A percentile compares a stretch with the other conserved stretches of the same genome.
Conservation (phyloP, 2,113 vertebrate species). For the Deroptyus accipitrinus region DNA sequence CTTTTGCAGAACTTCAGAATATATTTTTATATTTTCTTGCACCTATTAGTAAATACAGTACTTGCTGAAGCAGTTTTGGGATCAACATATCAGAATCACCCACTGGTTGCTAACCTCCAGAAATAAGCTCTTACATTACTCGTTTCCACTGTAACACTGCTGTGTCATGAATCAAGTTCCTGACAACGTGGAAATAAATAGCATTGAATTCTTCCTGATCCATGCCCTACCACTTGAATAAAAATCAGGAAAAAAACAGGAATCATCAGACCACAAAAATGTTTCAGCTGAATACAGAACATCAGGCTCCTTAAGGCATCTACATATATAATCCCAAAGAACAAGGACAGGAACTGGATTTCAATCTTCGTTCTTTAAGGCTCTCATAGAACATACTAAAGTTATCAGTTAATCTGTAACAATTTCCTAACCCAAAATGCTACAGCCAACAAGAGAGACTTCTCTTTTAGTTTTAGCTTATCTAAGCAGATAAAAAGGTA, state of each 20-base stretch:
- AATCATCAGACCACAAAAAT: neutral
- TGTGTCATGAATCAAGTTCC: neutral
- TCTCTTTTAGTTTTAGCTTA: neutral
- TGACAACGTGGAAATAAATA: neutral
- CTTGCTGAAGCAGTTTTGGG: neutral
- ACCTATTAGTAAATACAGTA: neutral
- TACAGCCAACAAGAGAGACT: neutral
- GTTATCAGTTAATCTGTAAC: neutral
- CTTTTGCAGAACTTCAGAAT: neutral
- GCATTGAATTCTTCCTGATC: neutral
- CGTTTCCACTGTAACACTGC: neutral
- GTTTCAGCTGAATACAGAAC: neutral
- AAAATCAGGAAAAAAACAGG: neutral
- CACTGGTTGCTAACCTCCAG: rapidly evolving
- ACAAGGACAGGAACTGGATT: neutral
- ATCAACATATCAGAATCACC: neutral
- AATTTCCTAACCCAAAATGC: neutral
- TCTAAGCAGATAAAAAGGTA: neutral
- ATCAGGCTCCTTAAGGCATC: neutral
- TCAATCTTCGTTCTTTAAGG: neutral
- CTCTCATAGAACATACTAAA: neutral
- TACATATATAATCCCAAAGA: neutral
- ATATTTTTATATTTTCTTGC: neutral
- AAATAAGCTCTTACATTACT: neutral
- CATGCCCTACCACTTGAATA: neutral